A percentile compares a stretch with the other conserved stretches of the same genome.
phyloP scores from a whole-genome alignment of 1,140 invertebrate species.

The Diorhabda sublineata region DNA sequence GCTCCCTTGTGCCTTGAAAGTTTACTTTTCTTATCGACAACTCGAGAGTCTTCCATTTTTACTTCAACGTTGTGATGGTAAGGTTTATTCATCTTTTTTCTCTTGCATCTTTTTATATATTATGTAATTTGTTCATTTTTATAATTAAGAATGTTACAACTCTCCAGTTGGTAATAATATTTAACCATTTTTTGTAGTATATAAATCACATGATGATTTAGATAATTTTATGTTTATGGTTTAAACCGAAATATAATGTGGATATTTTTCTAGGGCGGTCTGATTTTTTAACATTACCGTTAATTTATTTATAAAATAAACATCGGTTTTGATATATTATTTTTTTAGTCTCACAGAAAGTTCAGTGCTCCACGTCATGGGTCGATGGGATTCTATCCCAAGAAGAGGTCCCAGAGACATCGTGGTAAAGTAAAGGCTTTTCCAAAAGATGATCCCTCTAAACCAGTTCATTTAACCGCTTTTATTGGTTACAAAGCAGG shows the following conservation, averaged over 20 bases:
- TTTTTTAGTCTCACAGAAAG: constrained; percentile 95
- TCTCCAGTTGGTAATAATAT: too few relatives aligned
- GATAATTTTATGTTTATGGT: constrained; percentile 48
- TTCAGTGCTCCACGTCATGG: constrained; percentile 99
- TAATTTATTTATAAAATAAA: not conserved
- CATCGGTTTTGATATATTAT: constrained; percentile 19
- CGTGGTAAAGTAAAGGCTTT: constrained; percentile 99
- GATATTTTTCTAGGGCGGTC: constrained; percentile 54
- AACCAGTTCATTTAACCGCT: constrained; percentile 96
- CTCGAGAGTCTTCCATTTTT: constrained; percentile 29
- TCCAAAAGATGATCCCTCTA: constrained; percentile 95
- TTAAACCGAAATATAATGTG: constrained; percentile 47
- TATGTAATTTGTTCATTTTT: not conserved
- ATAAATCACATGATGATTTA: constrained; percentile 47
- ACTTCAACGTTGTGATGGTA: constrained; percentile 32
- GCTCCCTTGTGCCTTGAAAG: not conserved
- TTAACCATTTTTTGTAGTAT: too few relatives aligned
- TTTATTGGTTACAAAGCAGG: constrained; percentile 99
- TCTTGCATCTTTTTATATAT: constrained; percentile 15
- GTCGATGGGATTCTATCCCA: constrained; percentile 99
- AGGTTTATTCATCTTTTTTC: constrained; percentile 26
- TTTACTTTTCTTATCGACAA: not conserved
- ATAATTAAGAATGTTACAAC: too few relatives aligned
- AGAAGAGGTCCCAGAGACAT: constrained; percentile 92
- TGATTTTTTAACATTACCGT: constrained; percentile 40